Evolutionary conservation across 2,797 vertebrate genomes (phyloP), one percentile per base, ranked within the genome.

Genomic region (Otus scops): DNA sequence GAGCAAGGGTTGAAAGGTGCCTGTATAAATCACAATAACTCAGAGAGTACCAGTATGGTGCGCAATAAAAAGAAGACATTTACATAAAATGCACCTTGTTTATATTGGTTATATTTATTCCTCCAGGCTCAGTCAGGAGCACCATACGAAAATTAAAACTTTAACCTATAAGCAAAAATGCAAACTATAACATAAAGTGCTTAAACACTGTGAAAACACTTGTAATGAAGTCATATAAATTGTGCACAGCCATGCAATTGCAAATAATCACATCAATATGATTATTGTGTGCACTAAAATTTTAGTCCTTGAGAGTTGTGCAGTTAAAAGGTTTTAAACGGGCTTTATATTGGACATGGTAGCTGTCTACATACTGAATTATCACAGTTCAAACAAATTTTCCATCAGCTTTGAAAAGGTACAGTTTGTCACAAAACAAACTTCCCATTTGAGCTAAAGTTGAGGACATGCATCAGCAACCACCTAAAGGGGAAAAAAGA

Each of bases 381-480:
- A 63, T 27, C 76, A 83, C 14, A 71, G 53, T 20, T 80, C n/a
- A 76, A 85, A 90, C 9, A 81, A 38, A 82, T 93, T 80, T 87
- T 60, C 65, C 50, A 85, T 69, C 60, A 85, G 50, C 69, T 95
- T 88, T 82, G 67, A 78, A 85, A 92, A 75, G 76, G 74, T 78
- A 51, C 16, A 50, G 27, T 85, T 90, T 86, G 56, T 93, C 87
- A 90, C 39, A 50, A 95, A 93, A 68, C 48, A 89, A 89, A 53
- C 79, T 83, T 92, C 45, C 43, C 27, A 68, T 78, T 48, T 93
- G 79, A 91, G 65, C 61, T 80, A 2, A 87, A 88, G 86, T 64
- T 70, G 77, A 85, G 34, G 87, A 89, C 34, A 85, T 50, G 39
- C 50, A 95, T 87, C 82, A 89, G 76, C 18, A 92, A 70, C 22